Evolutionary conservation across 2,888 invertebrate species (phyloP).

Genomic region (Lacanobia oleracea): DNA sequence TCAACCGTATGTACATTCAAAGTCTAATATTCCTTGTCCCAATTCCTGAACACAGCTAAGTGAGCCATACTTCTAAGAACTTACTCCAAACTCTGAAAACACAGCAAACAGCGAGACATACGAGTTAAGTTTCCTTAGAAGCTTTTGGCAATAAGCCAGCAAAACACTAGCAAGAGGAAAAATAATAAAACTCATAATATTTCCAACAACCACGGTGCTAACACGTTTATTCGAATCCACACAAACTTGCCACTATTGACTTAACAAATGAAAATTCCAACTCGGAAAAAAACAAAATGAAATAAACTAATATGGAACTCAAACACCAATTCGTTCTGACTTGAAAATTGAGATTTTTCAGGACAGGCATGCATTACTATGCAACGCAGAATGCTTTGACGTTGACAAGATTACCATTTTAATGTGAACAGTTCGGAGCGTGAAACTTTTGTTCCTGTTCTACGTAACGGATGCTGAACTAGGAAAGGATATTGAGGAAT

Average conservation of each 20-base stretch:
- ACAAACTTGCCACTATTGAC: background rate
- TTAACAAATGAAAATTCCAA: conserved; percentile 22
- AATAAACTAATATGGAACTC: conserved; percentile 21
- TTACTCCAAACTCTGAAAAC: conserved; percentile 1
- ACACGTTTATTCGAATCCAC: conserved; percentile 7
- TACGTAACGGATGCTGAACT: background rate
- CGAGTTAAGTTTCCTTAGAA: conserved; percentile 10
- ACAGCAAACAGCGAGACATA: conserved; percentile 19
- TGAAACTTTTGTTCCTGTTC: conserved; percentile 14
- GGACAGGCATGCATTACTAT: conserved; percentile 20
- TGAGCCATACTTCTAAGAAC: conserved; percentile 12
- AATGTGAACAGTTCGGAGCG: conserved; percentile 29
- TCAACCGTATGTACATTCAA: background rate
- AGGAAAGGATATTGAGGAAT: background rate
- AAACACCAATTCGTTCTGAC: conserved; percentile 3
- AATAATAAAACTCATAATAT: conserved; percentile 11
- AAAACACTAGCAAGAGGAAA: conserved; percentile 11
- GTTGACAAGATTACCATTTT: conserved; percentile 45
- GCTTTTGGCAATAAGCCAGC: conserved; percentile 47
- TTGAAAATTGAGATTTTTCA: conserved; percentile 44
- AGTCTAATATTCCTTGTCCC: conserved; percentile 1
- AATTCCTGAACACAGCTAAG: background rate
- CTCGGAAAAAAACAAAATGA: background rate
- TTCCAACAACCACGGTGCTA: background rate
- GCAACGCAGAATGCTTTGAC: conserved; percentile 1